These are phyloP conservation scores for Ivindomyrus marchei DNA, from an alignment of 2,113 vertebrate species.

Conservation along the genomic window DNA sequence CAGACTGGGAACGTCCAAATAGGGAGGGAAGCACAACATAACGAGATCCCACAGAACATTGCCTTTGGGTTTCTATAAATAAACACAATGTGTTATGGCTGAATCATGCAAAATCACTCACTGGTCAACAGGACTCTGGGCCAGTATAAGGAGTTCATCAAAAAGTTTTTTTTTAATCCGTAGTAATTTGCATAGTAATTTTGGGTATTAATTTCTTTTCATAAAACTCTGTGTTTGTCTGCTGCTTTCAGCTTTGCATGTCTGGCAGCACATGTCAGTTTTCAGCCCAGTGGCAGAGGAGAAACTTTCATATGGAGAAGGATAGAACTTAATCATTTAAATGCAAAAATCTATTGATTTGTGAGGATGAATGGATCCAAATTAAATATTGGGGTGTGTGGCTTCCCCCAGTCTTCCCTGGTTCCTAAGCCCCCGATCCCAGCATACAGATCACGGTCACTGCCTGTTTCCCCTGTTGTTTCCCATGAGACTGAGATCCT, in stretches of 20 bases:
- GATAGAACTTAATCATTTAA: neutral
- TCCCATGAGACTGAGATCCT: neutral
- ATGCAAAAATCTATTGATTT: no score
- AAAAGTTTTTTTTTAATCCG: neutral
- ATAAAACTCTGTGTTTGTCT: neutral
- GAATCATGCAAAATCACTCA: neutral
- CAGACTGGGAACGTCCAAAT: constrained; percentile 11
- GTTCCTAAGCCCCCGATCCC: neutral
- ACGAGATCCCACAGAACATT: neutral
- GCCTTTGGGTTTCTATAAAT: neutral
- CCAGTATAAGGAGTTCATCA: neutral
- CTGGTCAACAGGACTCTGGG: neutral
- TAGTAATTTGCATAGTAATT: neutral
- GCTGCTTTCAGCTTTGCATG: neutral
- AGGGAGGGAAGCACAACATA: neutral
- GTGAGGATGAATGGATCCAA: no score
- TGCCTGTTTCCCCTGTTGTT: neutral
- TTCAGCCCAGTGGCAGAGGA: neutral
- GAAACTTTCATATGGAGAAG: neutral
- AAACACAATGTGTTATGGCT: neutral
- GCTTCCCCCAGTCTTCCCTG: no score
- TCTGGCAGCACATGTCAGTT: neutral
- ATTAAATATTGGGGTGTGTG: no score
- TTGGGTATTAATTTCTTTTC: neutral
- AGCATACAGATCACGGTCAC: neutral